A percentile compares a stretch with the other conserved stretches of the same genome.
phyloP scores from a whole-genome alignment of 2,113 vertebrate genomes.

The Cardinalis cardinalis region DNA sequence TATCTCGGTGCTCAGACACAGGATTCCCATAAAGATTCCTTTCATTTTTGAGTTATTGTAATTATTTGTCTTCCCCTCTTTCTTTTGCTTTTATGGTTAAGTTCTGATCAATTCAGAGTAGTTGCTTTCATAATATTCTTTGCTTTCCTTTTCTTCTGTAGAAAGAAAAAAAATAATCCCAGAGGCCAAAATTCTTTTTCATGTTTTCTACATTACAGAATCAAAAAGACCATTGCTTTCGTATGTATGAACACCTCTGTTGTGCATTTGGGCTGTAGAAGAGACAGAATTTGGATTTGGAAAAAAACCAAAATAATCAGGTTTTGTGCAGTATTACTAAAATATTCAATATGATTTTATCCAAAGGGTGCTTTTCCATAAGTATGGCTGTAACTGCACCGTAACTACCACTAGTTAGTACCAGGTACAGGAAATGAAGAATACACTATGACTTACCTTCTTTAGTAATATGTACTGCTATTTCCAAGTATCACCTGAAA shows the following conservation, averaged over 20 bases:
- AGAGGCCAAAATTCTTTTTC: neutral
- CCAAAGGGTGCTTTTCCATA: neutral
- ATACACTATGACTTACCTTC: neutral
- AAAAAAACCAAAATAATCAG: neutral
- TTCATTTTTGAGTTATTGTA: neutral
- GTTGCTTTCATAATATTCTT: neutral
- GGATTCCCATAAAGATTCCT: neutral
- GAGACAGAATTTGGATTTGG: neutral
- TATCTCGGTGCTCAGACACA: neutral
- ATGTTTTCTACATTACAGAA: neutral
- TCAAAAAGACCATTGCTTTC: neutral
- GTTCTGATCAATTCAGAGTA: neutral
- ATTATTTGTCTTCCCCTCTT: neutral
- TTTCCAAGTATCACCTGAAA: neutral
- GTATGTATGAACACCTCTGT: neutral
- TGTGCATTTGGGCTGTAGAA: neutral
- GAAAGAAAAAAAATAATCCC: neutral
- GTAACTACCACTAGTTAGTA: neutral
- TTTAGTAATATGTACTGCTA: neutral
- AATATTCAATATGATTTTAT: neutral
- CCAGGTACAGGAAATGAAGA: neutral
- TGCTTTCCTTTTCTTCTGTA: neutral
- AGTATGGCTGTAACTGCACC: neutral
- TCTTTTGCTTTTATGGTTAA: neutral
- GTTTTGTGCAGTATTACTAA: neutral